Conservation (phyloP, 2,888 invertebrate genomes). For the Acronicta alni region DNA sequence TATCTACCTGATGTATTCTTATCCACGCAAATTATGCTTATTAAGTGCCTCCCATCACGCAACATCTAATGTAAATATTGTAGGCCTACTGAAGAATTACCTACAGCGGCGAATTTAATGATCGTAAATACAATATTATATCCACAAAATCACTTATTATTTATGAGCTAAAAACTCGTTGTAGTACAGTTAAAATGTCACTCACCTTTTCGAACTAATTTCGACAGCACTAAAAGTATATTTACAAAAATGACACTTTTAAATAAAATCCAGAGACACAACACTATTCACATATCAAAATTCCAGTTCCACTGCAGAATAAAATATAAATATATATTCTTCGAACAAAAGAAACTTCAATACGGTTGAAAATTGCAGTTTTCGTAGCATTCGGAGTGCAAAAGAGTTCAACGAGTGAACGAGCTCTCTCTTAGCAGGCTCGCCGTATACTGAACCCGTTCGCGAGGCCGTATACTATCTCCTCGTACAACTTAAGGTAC, state of each 20-base stretch:
- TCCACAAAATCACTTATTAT: conserved; percentile 13
- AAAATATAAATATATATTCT: conserved; percentile 30
- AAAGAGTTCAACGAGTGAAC: conserved; percentile 74
- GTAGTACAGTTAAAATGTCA: conserved; percentile 42
- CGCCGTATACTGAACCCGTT: conserved; percentile 72
- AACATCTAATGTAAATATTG: conserved; percentile 40
- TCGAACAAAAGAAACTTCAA: conserved; percentile 54
- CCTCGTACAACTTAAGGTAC: conserved; percentile 74
- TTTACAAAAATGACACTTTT: conserved; percentile 54
- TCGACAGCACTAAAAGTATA: conserved; percentile 44
- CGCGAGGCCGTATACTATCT: conserved; percentile 77
- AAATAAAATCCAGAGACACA: conserved; percentile 56
- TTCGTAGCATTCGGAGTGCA: conserved; percentile 54
- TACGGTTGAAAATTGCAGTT: conserved; percentile 42
- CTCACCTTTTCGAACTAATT: conserved; percentile 56
- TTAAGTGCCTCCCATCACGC: conserved; percentile 50
- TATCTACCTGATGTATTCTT: conserved; percentile 50
- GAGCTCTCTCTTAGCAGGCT: conserved; percentile 74
- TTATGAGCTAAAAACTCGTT: conserved; percentile 18
- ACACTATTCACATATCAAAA: conserved; percentile 59
- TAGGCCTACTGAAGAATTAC: conserved; percentile 18
- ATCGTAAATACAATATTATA: background rate
- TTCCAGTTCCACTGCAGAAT: conserved; percentile 48
- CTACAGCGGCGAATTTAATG: conserved; percentile 18
- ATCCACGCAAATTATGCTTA: conserved; percentile 55